These are phyloP conservation scores for Nansenia antarctica DNA, from an alignment of 2,113 vertebrate genomes.

Conservation along the genomic window DNA sequence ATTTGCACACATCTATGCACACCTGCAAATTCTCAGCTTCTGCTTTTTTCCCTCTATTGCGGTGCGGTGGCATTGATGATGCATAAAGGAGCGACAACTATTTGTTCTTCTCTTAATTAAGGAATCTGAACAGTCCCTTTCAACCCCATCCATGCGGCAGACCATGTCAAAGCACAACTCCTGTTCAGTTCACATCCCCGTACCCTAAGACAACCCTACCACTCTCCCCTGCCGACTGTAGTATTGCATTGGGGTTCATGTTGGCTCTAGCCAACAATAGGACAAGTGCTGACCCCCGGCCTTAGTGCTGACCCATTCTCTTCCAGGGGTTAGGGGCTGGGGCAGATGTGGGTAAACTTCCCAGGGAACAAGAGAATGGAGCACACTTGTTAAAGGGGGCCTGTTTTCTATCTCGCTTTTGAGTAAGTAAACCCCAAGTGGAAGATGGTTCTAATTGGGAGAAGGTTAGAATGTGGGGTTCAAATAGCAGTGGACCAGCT, in stretches of 20 bases:
- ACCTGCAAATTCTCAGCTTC: slow-evolving; percentile 69
- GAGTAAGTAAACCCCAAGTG: slow-evolving; percentile 61
- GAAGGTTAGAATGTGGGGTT: slow-evolving; percentile 58
- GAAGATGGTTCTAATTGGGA: slow-evolving; percentile 76
- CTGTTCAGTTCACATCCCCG: slow-evolving; percentile 70
- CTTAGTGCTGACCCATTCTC: slow-evolving; percentile 69
- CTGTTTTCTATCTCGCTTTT: slow-evolving; percentile 58
- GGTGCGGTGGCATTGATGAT: slow-evolving; percentile 59
- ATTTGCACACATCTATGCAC: slow-evolving; percentile 64
- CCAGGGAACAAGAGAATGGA: slow-evolving; percentile 66
- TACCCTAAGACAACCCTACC: slow-evolving; percentile 64
- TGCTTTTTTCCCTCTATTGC: slow-evolving; percentile 60
- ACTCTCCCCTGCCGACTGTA: slow-evolving; percentile 57
- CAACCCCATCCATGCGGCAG: slow-evolving; percentile 56
- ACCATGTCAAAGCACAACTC: slow-evolving; percentile 66
- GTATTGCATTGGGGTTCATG: slow-evolving; percentile 63
- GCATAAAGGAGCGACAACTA: slow-evolving; percentile 66
- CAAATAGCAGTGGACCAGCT: slow-evolving; percentile 57
- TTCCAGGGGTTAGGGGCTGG: slow-evolving; percentile 72
- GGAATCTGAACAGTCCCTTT: slow-evolving; percentile 67
- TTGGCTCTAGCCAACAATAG: slow-evolving; percentile 71
- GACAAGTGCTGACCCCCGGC: slow-evolving; percentile 73
- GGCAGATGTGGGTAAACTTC: slow-evolving; percentile 81
- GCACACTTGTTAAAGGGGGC: slow-evolving; percentile 72
- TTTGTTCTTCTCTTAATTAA: slow-evolving; percentile 73